Percentiles rank a stretch among this genome's conserved stretches.
phyloP scores from a whole-genome alignment of 2,888 invertebrate species.

The Patella ulyssiponensis region DNA sequence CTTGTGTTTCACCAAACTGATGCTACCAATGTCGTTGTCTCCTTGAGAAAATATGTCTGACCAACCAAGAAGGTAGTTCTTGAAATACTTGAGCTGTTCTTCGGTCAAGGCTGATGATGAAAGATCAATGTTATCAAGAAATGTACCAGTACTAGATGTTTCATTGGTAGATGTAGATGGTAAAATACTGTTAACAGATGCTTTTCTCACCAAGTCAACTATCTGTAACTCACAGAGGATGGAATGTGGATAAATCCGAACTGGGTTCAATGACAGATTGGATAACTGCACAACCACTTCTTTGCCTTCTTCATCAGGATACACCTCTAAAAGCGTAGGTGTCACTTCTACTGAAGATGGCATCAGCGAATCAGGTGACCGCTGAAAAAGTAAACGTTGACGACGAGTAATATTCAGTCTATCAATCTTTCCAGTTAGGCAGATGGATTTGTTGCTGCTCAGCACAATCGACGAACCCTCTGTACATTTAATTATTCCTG shows the following conservation, averaged over 20 bases:
- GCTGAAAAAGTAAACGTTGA: not conserved
- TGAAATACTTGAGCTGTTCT: not conserved
- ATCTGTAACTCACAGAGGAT: not conserved
- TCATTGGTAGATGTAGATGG: too few relatives aligned
- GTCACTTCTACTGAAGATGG: not conserved
- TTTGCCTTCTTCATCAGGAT: not conserved
- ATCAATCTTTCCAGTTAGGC: not conserved
- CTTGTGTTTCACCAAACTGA: not conserved
- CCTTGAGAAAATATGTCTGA: not conserved
- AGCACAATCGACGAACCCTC: not conserved
- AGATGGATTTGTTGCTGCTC: not conserved
- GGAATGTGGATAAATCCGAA: not conserved
- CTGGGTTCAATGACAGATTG: not conserved
- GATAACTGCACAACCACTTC: not conserved
- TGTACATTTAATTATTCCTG: not conserved
- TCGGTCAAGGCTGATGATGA: not conserved
- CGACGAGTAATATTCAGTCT: not conserved
- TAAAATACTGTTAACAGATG: not conserved
- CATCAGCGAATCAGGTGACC: not conserved
- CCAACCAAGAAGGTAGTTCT: not conserved
- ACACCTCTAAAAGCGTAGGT: not conserved
- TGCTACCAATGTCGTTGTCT: not conserved
- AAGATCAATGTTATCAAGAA: not conserved
- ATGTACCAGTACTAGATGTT: not conserved
- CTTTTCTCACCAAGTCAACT: not conserved